Evolutionary conservation across 2,113 vertebrate species (phyloP), one percentile per base, ranked within the genome.

Genomic region (Percopsis transmontana): DNA sequence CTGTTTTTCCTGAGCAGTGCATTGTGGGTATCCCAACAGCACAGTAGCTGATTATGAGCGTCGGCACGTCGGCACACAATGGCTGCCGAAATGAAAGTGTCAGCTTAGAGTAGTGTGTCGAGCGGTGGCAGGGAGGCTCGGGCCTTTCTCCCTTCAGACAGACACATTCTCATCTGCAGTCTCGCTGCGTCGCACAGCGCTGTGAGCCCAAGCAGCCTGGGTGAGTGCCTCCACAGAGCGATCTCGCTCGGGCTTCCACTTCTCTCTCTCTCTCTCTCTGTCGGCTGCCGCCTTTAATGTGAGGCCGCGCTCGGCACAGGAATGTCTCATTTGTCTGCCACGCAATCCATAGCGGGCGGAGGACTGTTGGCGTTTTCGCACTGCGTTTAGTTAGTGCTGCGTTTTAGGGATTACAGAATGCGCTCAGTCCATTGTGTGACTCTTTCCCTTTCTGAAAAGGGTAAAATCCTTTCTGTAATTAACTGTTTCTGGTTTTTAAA

Each of bases 61-160:
- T 76, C 62, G 72, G 64, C 52, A 23, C 16, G 12, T 58, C 20
- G 38, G 51, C 55, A 80, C 70, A 80, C 64, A 27, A 6, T 54
- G 60, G 66, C 52, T 76, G 75, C 65, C n/a, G n/a, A 87, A 87
- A 83, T 74, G 70, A 84, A 84, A 75, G 63, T 77, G 85, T 84
- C 83, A 72, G 68, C 47, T 71, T 21, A 74, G 74, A 74, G 74
- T 68, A 45, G 72, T 38, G 79, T 75, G 76, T 72, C 68, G 71
- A 84, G 82, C 81, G 76, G 71, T 38, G 42, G 41, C 24, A 41
- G 55, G 73, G 63, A 20, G 18, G 76, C 58, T 45, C 61, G 62
- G 80, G 71, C 33, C 45, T 76, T 81, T 72, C 58, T 41, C 60
- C 27, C 59, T 55, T 64, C 62, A 73, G 33, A 71, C 59, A 74